Evolutionary conservation across 2,888 invertebrate species (phyloP).

Genomic region (Oscheius sp.): DNA sequence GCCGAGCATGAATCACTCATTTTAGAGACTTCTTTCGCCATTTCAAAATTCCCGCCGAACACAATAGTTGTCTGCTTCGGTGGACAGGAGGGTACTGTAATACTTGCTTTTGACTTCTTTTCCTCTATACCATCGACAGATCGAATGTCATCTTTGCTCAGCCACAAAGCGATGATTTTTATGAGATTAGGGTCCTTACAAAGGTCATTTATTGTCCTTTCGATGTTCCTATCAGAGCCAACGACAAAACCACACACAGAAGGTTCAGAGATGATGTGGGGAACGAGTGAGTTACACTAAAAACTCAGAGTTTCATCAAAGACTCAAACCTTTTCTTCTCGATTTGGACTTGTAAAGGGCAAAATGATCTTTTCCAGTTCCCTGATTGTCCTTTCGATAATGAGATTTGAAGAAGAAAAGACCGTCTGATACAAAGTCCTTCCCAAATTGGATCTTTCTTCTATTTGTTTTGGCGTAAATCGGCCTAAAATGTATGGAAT

Average conservation of each 20-base stretch:
- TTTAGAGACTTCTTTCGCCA: neutral
- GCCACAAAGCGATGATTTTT: neutral
- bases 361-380: neutral
- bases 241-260: neutral
- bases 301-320: neutral
- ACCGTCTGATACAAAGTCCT: neutral
- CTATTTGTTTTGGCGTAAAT: neutral
- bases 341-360: neutral
- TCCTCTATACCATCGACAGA: neutral
- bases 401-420: neutral
- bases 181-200: neutral
- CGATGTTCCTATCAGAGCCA: neutral
- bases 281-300: slow-evolving; percentile 5
- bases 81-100: no score
- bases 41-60: neutral
- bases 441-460: neutral
- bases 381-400: neutral
- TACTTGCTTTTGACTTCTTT: no score
- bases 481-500: slow-evolving; percentile 16
- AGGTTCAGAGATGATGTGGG: neutral
- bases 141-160: neutral
- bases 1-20: no score
- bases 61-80: no score
- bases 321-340: neutral
- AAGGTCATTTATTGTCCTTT: neutral